Evolutionary conservation across 1,140 invertebrate genomes (phyloP).

Genomic region (Zophobas atratus): DNA sequence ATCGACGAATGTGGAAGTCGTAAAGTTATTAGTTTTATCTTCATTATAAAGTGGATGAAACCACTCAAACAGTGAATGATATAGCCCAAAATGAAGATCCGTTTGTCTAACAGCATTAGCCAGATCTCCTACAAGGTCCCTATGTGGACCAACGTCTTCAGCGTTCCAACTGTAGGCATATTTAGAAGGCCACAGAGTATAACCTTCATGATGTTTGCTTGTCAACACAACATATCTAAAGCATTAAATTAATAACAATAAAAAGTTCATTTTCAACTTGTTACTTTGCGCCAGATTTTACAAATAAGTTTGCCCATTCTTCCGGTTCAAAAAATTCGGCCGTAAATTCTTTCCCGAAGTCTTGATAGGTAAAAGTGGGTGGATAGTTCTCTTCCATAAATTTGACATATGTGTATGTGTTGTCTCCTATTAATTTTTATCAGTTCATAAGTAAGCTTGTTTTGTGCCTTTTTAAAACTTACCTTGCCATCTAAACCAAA

Average conservation of each 20-base stretch:
- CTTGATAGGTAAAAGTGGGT: conserved; percentile 88
- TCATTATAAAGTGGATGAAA: no score
- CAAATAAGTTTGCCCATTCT: conserved; percentile 83
- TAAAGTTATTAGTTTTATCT: no score
- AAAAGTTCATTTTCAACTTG: conserved; percentile 38
- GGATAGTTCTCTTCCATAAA: conserved; percentile 86
- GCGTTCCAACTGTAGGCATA: conserved; percentile 94
- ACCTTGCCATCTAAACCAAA: conserved; percentile 84
- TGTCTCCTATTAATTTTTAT: background rate
- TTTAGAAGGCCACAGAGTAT: conserved; percentile 89
- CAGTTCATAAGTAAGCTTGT: background rate
- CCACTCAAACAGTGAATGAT: no score
- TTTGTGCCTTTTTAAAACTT: conserved; percentile 31
- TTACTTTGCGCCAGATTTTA: conserved; percentile 84
- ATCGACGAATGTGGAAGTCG: no score
- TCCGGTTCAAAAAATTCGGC: conserved; percentile 87
- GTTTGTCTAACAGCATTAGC: conserved; percentile 67
- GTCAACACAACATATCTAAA: conserved; percentile 90
- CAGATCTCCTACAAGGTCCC: conserved; percentile 62
- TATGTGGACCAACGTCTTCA: conserved; percentile 73
- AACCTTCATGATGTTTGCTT: conserved; percentile 96
- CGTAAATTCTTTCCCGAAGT: conserved; percentile 87
- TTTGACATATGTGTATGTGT: conserved; percentile 59
- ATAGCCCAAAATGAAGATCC: background rate
- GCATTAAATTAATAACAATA: conserved; percentile 18